These are phyloP conservation scores for Nipponia nippon DNA, from an alignment of 2,113 vertebrate species.

Conservation along the genomic window DNA sequence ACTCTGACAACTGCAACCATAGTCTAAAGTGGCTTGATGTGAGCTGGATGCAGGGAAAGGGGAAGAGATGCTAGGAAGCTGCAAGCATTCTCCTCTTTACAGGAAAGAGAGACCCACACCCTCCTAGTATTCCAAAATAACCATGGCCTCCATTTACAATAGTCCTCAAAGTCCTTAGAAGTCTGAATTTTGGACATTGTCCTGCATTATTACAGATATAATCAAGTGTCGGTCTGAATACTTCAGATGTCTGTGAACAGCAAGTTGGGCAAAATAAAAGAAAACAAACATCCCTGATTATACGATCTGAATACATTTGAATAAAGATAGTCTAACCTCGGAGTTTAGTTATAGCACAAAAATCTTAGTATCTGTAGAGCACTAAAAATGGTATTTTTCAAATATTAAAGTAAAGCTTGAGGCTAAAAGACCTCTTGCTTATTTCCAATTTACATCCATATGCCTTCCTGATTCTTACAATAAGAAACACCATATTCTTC, in stretches of 20 bases:
- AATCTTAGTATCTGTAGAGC: background rate
- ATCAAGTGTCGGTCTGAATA: background rate
- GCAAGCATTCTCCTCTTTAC: background rate
- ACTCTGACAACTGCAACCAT: background rate
- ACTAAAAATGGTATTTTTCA: background rate
- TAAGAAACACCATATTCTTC: background rate
- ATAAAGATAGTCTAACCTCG: background rate
- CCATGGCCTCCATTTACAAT: background rate
- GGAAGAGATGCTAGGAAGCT: background rate
- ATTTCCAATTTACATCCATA: conserved; percentile 28
- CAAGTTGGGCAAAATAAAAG: background rate
- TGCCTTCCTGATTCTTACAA: conserved; percentile 1
- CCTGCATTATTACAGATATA: background rate
- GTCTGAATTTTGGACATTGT: background rate
- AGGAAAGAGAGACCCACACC: background rate
- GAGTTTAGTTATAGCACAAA: background rate
- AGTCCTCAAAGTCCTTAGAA: background rate
- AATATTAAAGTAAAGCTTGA: conserved; percentile 13
- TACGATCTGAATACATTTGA: background rate
- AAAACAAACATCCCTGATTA: background rate
- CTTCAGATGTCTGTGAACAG: background rate
- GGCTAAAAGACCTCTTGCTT: conserved; percentile 8
- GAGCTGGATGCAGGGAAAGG: background rate
- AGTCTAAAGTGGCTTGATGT: background rate
- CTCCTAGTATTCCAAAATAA: background rate